These are phyloP conservation scores for Caenorhabditis macrosperma DNA, from an alignment of 2,888 invertebrate species.

Conservation along the genomic window DNA sequence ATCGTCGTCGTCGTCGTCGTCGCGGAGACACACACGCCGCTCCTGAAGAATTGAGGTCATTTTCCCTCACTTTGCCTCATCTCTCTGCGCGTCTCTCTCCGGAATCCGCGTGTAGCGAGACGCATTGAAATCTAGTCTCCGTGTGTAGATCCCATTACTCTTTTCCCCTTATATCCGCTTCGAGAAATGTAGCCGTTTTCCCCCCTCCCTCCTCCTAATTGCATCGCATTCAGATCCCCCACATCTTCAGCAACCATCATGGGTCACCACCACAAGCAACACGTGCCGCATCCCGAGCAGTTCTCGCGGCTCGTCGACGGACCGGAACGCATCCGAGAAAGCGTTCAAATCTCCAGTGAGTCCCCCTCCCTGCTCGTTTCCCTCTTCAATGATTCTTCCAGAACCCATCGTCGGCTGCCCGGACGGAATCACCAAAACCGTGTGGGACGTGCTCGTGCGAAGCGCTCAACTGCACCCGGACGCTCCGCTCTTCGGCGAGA, in stretches of 20 bases:
- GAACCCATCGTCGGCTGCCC: slow-evolving; percentile 67
- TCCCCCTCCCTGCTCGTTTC: slow-evolving; percentile 46
- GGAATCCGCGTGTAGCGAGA: not conserved
- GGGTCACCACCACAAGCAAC: slow-evolving; percentile 47
- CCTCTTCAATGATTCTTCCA: slow-evolving; percentile 63
- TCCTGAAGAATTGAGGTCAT: slow-evolving; percentile 37
- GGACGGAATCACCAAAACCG: slow-evolving; percentile 63
- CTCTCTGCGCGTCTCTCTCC: not conserved
- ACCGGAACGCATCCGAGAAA: slow-evolving; percentile 71
- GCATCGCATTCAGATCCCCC: too few relatives aligned
- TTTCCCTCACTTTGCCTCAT: slow-evolving; percentile 14
- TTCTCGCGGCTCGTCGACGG: slow-evolving; percentile 70
- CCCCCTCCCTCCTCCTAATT: not conserved
- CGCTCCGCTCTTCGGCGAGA: slow-evolving; percentile 61
- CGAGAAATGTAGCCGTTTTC: not conserved
- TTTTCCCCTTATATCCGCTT: not conserved
- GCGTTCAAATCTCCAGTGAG: slow-evolving; percentile 67
- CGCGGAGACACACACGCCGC: too few relatives aligned
- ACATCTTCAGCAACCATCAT: too few relatives aligned
- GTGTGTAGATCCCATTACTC: not conserved
- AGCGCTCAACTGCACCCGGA: slow-evolving; percentile 51
- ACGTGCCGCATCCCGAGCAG: slow-evolving; percentile 53
- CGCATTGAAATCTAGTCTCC: not conserved
- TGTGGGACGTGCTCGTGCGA: slow-evolving; percentile 63
- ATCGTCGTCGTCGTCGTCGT: too few relatives aligned